Conservation (phyloP, 1,140 invertebrate genomes). For the Apis laboriosa region DNA sequence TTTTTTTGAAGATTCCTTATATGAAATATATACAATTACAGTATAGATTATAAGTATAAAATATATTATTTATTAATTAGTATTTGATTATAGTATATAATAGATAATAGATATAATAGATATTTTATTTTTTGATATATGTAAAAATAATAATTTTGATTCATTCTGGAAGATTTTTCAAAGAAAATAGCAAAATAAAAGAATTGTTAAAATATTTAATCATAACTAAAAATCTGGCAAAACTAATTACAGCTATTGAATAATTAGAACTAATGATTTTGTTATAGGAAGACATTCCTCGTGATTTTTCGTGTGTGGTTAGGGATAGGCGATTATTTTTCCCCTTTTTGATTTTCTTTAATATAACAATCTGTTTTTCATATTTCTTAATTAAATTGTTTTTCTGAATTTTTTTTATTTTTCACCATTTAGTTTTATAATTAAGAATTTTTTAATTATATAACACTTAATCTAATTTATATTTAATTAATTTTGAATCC, state of each 20-base stretch:
- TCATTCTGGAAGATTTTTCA: background rate
- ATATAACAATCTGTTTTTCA: background rate
- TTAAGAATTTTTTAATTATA: no score
- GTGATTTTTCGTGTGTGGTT: slow-evolving; percentile 27
- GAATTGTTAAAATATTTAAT: slow-evolving; percentile 6
- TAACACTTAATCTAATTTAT: no score
- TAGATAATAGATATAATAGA: no score
- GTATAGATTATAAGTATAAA: no score
- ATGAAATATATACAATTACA: no score
- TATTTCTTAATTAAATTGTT: background rate
- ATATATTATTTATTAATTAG: no score
- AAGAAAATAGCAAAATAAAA: background rate
- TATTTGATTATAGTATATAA: no score
- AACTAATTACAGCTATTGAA: slow-evolving; percentile 26
- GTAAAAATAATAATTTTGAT: no score
- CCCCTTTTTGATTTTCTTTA: background rate
- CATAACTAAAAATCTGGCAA: slow-evolving; percentile 18
- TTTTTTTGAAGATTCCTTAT: no score
- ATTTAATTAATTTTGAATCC: no score
- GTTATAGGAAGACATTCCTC: slow-evolving; percentile 19
- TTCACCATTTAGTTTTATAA: background rate
- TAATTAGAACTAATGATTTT: slow-evolving; percentile 14
- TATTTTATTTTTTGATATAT: no score
- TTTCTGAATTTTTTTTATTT: no score
- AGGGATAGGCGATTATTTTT: background rate